Conservation (phyloP, 2,797 vertebrate genomes). For the Leuciscus waleckii region DNA sequence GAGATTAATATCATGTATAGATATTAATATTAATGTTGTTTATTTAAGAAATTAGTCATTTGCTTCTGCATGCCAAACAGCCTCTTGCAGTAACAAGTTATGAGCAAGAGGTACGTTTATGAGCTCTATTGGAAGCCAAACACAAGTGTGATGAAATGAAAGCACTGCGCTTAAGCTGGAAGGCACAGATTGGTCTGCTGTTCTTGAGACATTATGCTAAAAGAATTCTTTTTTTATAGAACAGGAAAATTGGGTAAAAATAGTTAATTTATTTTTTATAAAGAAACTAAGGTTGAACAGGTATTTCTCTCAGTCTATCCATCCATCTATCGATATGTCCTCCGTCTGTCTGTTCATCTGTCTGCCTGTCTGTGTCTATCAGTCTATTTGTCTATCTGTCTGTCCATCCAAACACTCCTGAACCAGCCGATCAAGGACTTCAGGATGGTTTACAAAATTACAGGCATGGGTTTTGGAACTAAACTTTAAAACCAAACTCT, state of each 20-base stretch:
- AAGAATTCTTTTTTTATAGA: background rate
- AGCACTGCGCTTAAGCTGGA: background rate
- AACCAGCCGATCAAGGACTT: too few species aligned
- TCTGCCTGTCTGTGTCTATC: background rate
- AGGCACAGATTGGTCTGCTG: background rate
- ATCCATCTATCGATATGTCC: accelerated
- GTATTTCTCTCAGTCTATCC: accelerated
- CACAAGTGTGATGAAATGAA: background rate
- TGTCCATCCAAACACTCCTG: background rate
- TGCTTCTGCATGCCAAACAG: background rate
- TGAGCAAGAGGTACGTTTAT: background rate
- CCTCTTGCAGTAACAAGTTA: background rate
- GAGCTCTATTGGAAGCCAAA: background rate
- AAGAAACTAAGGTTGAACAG: background rate
- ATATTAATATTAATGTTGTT: background rate
- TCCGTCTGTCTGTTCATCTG: background rate
- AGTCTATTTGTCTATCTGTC: accelerated
- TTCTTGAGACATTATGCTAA: background rate
- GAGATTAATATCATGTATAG: background rate
- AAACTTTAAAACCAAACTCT: background rate
- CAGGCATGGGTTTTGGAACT: too few species aligned
- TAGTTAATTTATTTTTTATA: background rate
- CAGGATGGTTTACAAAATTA: too few species aligned
- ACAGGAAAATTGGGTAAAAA: background rate
- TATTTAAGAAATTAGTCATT: background rate